phyloP scores from a whole-genome alignment of 1,140 invertebrate species.

The Marisa cornuarietis region DNA sequence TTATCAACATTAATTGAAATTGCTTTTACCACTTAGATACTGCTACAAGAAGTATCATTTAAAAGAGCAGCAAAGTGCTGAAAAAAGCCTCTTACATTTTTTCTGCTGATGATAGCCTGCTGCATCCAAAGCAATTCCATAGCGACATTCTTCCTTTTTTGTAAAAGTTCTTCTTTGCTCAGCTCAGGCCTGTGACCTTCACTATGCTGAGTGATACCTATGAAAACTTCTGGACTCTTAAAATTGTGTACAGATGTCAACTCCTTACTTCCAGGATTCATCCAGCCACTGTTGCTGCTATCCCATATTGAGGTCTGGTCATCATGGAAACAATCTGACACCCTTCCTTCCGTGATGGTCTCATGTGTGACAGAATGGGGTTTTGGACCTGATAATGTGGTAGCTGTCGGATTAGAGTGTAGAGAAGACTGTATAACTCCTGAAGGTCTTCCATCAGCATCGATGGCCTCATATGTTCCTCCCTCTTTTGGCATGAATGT shows the following conservation, averaged over 20 bases:
- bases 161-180: constrained; percentile 27
- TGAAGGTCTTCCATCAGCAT: background rate
- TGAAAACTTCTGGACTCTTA: background rate
- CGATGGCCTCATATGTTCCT: background rate
- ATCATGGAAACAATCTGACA: constrained; percentile 14
- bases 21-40: too few relatives aligned
- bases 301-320: constrained; percentile 45
- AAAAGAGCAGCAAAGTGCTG: too few relatives aligned
- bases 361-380: background rate
- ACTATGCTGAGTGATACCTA: too few relatives aligned
- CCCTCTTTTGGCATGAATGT: background rate
- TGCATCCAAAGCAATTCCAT: constrained; percentile 62
- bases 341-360: constrained; percentile 8
- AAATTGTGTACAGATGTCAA: background rate
- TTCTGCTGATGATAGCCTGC: constrained; percentile 60
- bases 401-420: background rate
- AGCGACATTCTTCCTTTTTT: constrained; percentile 50
- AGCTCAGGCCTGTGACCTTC: background rate
- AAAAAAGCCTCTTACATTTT: constrained; percentile 52
- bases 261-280: background rate
- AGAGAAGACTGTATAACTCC: background rate
- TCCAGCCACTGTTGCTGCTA: constrained; percentile 21
- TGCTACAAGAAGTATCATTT: too few relatives aligned
- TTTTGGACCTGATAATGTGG: background rate
- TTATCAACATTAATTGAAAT: too few relatives aligned